Conservation (phyloP, 2,888 invertebrate species). For the Machimus rusticus region DNA sequence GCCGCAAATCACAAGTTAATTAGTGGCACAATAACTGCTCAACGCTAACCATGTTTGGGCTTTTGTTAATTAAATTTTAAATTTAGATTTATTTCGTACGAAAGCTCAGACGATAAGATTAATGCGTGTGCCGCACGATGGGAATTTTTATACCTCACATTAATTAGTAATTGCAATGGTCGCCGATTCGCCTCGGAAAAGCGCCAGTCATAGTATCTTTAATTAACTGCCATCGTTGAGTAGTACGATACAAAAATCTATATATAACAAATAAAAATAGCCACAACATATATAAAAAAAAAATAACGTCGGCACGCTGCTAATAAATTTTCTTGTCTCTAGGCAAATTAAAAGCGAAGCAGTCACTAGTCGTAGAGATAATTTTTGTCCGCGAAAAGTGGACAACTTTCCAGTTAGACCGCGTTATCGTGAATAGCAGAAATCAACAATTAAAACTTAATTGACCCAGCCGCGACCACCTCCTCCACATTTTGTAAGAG, state of each 20-base stretch:
- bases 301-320: neutral
- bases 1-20: neutral
- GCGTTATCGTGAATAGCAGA: neutral
- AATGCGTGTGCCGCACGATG: neutral
- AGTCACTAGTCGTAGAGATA: slow-evolving; percentile 28
- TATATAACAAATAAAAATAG: neutral
- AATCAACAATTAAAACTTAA: slow-evolving; percentile 32
- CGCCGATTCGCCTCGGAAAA: neutral
- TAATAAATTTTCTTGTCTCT: slow-evolving; percentile 25
- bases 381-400: slow-evolving; percentile 23
- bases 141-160: neutral
- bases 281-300: neutral
- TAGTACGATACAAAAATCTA: neutral
- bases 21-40: neutral
- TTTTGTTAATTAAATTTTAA: slow-evolving; percentile 9
- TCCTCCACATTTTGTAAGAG: neutral
- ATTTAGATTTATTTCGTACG: neutral
- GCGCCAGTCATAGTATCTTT: neutral
- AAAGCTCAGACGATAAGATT: neutral
- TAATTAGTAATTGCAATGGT: neutral
- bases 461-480: neutral
- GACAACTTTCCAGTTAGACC: slow-evolving; percentile 25
- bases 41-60: neutral
- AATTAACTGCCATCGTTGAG: neutral
- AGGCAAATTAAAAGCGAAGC: slow-evolving; percentile 32